Evolutionary conservation across 2,888 invertebrate species (phyloP).

Genomic region (Acleris cristana): DNA sequence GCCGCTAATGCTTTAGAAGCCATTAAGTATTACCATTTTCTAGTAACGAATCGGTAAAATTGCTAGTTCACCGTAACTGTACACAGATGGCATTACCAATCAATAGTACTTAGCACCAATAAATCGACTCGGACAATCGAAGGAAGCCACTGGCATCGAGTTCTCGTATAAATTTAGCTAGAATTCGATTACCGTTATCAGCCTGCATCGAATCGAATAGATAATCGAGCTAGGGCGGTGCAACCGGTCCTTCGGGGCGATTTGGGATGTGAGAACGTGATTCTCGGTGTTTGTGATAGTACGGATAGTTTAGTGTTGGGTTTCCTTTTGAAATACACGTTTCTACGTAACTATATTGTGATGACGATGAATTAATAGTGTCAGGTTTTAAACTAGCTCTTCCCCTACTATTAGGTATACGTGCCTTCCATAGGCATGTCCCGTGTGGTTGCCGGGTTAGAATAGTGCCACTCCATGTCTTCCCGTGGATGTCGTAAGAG

Average conservation of each 20-base stretch:
- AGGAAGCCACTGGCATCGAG: slow-evolving; percentile 36
- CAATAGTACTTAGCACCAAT: slow-evolving; percentile 30
- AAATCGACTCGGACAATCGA: slow-evolving; percentile 35
- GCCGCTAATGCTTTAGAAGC: too few relatives aligned
- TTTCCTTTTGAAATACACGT: not conserved
- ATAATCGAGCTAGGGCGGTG: slow-evolving; percentile 34
- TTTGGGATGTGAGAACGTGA: slow-evolving; percentile 6
- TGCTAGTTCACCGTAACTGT: too few relatives aligned
- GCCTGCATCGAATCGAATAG: slow-evolving; percentile 39
- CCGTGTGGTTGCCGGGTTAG: too few relatives aligned
- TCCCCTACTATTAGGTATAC: too few relatives aligned
- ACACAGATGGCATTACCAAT: slow-evolving; percentile 5
- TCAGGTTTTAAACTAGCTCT: too few relatives aligned
- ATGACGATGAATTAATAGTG: too few relatives aligned
- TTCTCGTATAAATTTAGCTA: slow-evolving; percentile 36
- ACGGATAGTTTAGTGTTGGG: not conserved
- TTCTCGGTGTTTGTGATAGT: not conserved
- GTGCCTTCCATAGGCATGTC: too few relatives aligned
- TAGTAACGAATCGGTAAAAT: too few relatives aligned
- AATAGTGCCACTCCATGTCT: too few relatives aligned
- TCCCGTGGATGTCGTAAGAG: too few relatives aligned
- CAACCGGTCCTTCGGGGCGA: slow-evolving; percentile 23
- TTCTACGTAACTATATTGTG: too few relatives aligned
- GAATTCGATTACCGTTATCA: slow-evolving; percentile 41
- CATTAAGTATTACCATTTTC: too few relatives aligned